Evolutionary conservation across 2,888 invertebrate genomes (phyloP).

Genomic region (Amaurobius ferox): DNA sequence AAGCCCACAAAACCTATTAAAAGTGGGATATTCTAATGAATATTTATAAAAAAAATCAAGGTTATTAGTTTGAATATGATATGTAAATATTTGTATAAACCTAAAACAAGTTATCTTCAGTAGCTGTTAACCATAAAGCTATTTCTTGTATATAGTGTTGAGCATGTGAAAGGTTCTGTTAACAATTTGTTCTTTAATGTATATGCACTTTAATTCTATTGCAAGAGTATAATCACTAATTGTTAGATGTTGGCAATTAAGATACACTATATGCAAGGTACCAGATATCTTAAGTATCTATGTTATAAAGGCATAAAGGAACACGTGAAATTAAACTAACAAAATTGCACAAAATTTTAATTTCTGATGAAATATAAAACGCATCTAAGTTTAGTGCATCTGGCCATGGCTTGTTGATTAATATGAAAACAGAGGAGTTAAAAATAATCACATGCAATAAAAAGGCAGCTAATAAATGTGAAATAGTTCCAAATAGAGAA

Average conservation of each 20-base stretch:
- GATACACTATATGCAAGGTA: too few species aligned
- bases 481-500: not conserved
- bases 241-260: not conserved
- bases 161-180: not conserved
- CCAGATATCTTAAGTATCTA: too few species aligned
- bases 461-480: conserved; percentile 10
- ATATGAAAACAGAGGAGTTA: not conserved
- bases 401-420: not conserved
- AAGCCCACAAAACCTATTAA: too few species aligned
- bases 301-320: not conserved
- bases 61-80: too few species aligned
- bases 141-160: not conserved
- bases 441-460: not conserved
- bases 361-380: too few species aligned
- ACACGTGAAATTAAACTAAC: too few species aligned
- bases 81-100: conserved; percentile 9
- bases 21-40: too few species aligned
- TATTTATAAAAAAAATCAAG: too few species aligned
- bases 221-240: not conserved
- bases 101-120: not conserved
- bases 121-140: not conserved
- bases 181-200: not conserved
- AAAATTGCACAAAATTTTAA: too few species aligned
- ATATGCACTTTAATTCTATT: conserved; percentile 11
- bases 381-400: not conserved